Base-by-base conservation (phyloP, 2,113 vertebrate genomes). In the Corythaeola cristata region DNA sequence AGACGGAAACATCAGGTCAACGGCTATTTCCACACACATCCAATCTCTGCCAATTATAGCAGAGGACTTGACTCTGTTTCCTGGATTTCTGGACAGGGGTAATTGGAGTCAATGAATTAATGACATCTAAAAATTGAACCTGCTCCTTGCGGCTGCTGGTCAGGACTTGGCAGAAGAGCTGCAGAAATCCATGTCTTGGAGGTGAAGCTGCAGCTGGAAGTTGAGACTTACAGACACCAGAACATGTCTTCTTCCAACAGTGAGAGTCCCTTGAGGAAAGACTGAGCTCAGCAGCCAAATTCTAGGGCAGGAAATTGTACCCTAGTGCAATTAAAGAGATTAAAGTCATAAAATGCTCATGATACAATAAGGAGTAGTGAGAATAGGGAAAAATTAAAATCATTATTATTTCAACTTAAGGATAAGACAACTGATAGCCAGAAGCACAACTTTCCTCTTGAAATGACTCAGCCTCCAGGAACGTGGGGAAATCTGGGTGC, bases 271-370 rank as follows among this genome's bases (percentile, higher is more conserved):
- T 41, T 58, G n/a, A 85, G 17, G 26, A 66, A 53, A 88, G 27
- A 13, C 32, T 85, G 53, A 74, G 50, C 21, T 59, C 35, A 83
- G 41, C 44, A 88, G 72, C 32, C 37, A 84, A 64, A 77, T 88
- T 80, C 41, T 59, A 67, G 32, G 23, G 10, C 64, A 86, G 55
- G n/a, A 85, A 79, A 30, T 44, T 52, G 6, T 59, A 56, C 67
- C n/a, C 63, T 47, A 83, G 37, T 26, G 77, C 45, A 88, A 69
- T 12, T 67, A 60, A 87, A 91, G 7, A 89, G 73, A 94, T 89
- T 67, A 60, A 86, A 86, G 27, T 53, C 8, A 72, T 75, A 64
- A 89, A 90, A 75, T 49, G 1, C 35, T 94, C 35, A 59, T 37
- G 39, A 56, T 64, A 74, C 13, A 63, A 59, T 47, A 66, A 88